Conservation (phyloP, 2,113 vertebrate species). For the Naja naja region DNA sequence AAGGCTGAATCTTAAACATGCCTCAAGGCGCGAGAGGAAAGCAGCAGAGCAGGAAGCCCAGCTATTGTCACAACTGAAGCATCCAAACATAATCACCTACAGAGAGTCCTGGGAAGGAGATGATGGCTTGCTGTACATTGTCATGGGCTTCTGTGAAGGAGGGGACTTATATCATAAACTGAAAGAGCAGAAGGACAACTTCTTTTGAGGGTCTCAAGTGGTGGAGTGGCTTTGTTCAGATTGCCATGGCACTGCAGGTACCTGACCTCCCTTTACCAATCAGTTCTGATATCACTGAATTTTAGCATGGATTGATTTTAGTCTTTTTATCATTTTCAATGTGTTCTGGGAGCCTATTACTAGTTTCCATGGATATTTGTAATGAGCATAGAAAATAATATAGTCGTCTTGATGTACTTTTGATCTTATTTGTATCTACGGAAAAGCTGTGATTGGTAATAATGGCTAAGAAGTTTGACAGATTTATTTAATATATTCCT, state of each 20-base stretch:
- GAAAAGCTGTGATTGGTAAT: neutral
- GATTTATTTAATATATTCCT: neutral
- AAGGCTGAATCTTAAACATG: constrained; percentile 87
- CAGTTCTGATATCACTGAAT: neutral
- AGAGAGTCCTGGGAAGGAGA: constrained; percentile 94
- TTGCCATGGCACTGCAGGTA: constrained; percentile 97
- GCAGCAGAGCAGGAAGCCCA: constrained; percentile 95
- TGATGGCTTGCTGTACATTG: constrained; percentile 90
- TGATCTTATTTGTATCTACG: neutral
- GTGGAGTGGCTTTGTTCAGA: constrained; percentile 99
- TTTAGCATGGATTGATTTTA: neutral
- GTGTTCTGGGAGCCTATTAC: neutral
- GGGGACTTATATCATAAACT: constrained; percentile 94
- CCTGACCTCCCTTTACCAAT: neutral
- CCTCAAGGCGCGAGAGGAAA: constrained; percentile 81
- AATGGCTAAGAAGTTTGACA: too few species aligned
- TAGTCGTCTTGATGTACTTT: neutral
- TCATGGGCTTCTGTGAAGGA: constrained; percentile 97
- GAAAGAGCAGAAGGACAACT: constrained; percentile 89
- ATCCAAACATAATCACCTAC: constrained; percentile 97
- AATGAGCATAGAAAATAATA: neutral
- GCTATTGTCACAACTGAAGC: constrained; percentile 86
- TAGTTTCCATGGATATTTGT: neutral
- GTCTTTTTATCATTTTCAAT: neutral
- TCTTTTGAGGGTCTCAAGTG: constrained; percentile 85